Conservation (phyloP, 2,888 invertebrate species). For the Eudemis profundana region DNA sequence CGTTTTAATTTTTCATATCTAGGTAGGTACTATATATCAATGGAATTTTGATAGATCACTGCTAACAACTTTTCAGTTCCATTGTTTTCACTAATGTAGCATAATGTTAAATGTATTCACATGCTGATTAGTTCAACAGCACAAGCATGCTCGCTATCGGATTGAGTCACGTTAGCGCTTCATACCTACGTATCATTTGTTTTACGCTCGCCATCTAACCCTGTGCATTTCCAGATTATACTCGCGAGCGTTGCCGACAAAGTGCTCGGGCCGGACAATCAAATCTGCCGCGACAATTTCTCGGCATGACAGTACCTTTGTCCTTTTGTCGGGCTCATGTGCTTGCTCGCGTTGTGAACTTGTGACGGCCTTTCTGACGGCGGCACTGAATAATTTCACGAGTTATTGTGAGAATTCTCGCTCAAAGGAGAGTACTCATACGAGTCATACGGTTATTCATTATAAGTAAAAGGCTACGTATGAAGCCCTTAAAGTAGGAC, state of each 20-base stretch:
- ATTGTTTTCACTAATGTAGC: neutral
- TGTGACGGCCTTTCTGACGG: slow-evolving; percentile 41
- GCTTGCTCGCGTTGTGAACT: slow-evolving; percentile 44
- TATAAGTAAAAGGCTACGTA: neutral
- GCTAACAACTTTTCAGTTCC: neutral
- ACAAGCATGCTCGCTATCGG: neutral
- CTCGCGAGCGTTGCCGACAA: slow-evolving; percentile 62
- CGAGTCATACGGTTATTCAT: neutral
- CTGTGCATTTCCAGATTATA: slow-evolving; percentile 25
- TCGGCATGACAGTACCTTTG: slow-evolving; percentile 54
- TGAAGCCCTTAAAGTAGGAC: neutral
- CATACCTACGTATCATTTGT: neutral
- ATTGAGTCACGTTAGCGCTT: slow-evolving; percentile 1
- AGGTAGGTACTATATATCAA: too few relatives aligned
- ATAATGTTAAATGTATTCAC: neutral
- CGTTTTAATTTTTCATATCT: too few relatives aligned
- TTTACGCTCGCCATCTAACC: slow-evolving; percentile 3
- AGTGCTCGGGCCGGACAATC: slow-evolving; percentile 73
- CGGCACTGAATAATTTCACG: slow-evolving; percentile 22
- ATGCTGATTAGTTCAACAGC: neutral
- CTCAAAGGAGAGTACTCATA: neutral
- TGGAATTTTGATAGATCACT: neutral
- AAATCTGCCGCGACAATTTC: slow-evolving; percentile 75
- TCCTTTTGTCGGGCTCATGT: slow-evolving; percentile 53
- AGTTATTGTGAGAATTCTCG: slow-evolving; percentile 10